Evolutionary conservation across 2,113 vertebrate genomes (phyloP).

Genomic region (Otis tarda): DNA sequence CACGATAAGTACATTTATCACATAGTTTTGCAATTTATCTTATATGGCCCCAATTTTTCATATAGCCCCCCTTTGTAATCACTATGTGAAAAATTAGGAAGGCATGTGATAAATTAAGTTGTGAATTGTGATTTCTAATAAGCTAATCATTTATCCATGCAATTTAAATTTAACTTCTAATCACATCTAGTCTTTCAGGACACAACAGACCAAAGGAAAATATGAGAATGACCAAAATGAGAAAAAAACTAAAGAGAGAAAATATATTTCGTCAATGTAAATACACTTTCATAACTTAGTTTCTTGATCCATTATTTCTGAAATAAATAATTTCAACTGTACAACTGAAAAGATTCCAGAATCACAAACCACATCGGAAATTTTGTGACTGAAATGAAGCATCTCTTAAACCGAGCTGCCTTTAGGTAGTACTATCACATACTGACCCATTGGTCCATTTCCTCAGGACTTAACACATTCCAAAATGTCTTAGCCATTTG

Average conservation of each 20-base stretch:
- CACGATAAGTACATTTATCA: conserved; percentile 62
- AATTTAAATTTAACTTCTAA: conserved; percentile 46
- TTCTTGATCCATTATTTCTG: not conserved
- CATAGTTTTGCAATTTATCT: conserved; percentile 44
- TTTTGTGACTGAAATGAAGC: not conserved
- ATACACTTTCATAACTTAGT: not conserved
- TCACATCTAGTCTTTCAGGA: conserved; percentile 1
- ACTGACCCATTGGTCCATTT: not conserved
- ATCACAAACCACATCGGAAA: not conserved
- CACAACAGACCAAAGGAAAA: not conserved
- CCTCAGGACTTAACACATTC: not conserved
- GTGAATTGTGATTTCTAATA: conserved; percentile 64
- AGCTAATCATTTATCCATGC: conserved; percentile 50
- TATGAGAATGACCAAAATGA: not conserved
- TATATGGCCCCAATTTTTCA: conserved; percentile 24
- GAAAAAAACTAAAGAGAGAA: not conserved
- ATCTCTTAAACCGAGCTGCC: not conserved
- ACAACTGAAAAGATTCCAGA: not conserved
- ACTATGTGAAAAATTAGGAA: conserved; percentile 54
- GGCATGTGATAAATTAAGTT: conserved; percentile 54
- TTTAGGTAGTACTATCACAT: not conserved
- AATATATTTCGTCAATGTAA: not conserved
- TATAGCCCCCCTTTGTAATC: conserved; percentile 2
- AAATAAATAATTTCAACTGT: not conserved
- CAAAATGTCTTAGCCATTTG: not conserved